Percentiles rank a stretch among this genome's conserved stretches.
These are phyloP conservation scores for Sarcophaga caerulescens DNA, from an alignment of 2,888 invertebrate genomes.

Conservation along the genomic window DNA sequence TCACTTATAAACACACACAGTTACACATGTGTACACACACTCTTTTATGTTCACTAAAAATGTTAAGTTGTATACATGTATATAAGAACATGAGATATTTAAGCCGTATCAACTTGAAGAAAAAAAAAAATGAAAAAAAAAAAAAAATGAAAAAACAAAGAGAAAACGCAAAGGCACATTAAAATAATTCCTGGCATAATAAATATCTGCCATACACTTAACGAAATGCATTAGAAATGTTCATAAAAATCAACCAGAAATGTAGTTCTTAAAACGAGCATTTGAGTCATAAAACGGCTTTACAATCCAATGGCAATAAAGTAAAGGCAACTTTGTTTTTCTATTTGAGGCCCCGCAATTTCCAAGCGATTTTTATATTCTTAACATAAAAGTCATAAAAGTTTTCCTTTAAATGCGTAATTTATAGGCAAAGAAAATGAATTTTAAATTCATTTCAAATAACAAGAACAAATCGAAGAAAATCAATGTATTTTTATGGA, in stretches of 20 bases:
- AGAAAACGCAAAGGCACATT: background rate
- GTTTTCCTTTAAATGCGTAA: too few relatives aligned
- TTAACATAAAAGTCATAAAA: too few relatives aligned
- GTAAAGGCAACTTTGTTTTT: too few relatives aligned
- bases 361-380: too few relatives aligned
- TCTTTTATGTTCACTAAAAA: too few relatives aligned
- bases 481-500: too few relatives aligned
- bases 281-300: background rate
- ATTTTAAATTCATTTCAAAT: too few relatives aligned
- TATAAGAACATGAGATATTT: conserved; percentile 10
- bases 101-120: background rate
- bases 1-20: background rate
- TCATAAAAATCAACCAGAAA: background rate
- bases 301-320: too few relatives aligned
- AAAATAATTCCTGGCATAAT: background rate
- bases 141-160: background rate
- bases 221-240: background rate
- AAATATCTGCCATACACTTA: conserved; percentile 8
- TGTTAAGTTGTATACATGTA: conserved; percentile 1
- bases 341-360: too few relatives aligned
- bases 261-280: too few relatives aligned
- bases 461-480: too few relatives aligned
- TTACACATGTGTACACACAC: background rate
- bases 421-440: too few relatives aligned
- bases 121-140: background rate